Evolutionary conservation across 2,113 vertebrate genomes (phyloP).

Genomic region (Aix galericulata): DNA sequence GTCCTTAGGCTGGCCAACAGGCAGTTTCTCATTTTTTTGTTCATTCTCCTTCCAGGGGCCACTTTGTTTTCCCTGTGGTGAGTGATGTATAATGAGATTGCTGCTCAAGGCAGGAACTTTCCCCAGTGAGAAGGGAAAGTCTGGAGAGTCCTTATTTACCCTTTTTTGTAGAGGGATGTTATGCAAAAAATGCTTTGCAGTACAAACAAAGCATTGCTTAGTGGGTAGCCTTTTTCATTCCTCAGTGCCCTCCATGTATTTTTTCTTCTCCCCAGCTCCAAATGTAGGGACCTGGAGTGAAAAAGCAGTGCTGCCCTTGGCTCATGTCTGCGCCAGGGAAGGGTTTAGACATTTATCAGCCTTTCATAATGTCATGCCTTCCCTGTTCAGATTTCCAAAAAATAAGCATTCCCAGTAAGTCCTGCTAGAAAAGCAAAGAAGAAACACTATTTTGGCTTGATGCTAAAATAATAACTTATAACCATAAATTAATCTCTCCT

Average conservation of each 20-base stretch:
- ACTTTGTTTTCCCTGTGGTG: conserved; percentile 1
- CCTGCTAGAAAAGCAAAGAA: not conserved
- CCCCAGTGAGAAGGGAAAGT: not conserved
- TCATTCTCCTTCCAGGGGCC: not conserved
- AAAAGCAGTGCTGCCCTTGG: not conserved
- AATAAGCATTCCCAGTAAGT: not conserved
- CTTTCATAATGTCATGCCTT: not conserved
- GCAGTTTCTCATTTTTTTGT: conserved; percentile 35
- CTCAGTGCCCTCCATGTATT: not conserved
- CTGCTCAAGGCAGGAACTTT: conserved; percentile 16
- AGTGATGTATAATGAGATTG: not conserved
- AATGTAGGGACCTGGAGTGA: not conserved
- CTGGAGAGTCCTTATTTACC: conserved; percentile 23
- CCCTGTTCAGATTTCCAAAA: not conserved
- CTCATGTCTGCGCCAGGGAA: not conserved
- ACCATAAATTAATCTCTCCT: not conserved
- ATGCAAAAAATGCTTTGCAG: not conserved
- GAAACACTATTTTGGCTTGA: not conserved
- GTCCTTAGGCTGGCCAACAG: conserved; percentile 6
- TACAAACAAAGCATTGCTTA: not conserved
- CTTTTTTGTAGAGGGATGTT: not conserved
- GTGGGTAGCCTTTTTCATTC: not conserved
- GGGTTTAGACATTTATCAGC: not conserved
- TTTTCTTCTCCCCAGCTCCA: not conserved
- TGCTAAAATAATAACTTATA: not conserved